Evolutionary conservation across 2,797 vertebrate species (phyloP), one percentile per base, ranked within the genome.

Genomic region (Masticophis lateralis): DNA sequence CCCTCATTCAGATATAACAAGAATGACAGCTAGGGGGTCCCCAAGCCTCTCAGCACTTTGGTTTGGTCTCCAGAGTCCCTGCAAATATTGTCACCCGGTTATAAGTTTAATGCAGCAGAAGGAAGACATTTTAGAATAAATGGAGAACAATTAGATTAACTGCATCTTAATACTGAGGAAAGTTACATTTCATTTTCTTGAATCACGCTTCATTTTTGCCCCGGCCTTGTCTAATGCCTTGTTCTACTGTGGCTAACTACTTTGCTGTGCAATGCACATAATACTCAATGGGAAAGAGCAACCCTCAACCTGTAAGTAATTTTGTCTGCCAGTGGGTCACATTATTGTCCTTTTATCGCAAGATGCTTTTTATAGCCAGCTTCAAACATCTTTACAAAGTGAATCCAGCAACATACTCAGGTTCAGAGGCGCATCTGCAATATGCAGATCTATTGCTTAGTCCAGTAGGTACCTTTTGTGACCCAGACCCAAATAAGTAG

Each of bases 21-120:
- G 74, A 79, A 79, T 83, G 74, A 83, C 74, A 83, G 74, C 37
- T 9, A 7, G 74, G 37, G 18, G 37, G 74, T 43, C 74, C 37
- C 37, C 37, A 79, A 20, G 74, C 74, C 74, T 47, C 37, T 83
- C 37, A 83, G 37, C 37, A 83, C 37, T 43, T 83, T 11, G 74
- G 74, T 91, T 55, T 69, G 8, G 61, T 93, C 79, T n/a, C 66
- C 92, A 94, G 37, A 5, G 10, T 53, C 89, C 87, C 27, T 25
- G 4, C 94, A 91, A 91, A 93, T 87, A 87, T 87, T 91, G 90
- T 37, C 89, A 57, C 60, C 25, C 1, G 43, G 25, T 6, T 63
- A 74, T 37, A 92, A 93, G 57, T 53, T 94, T 83, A 83, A 83
- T 83, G 74, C 20, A 83, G 43, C 74, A 83, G 74, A 83, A 83